These are phyloP conservation scores for Cydia pomonella DNA, from an alignment of 1,140 invertebrate genomes.

Conservation along the genomic window DNA sequence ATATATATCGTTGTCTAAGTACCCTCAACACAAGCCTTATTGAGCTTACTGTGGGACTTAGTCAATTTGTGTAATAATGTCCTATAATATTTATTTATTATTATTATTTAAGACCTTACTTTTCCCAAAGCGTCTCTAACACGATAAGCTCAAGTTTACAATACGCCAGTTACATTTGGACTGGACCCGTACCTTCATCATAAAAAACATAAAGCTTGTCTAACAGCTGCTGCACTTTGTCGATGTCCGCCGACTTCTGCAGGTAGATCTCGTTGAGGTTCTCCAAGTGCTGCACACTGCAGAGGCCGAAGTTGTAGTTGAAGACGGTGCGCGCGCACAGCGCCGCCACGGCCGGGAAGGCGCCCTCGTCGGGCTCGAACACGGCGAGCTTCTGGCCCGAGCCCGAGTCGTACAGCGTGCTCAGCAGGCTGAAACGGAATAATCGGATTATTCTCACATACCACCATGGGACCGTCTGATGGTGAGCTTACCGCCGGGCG, in stretches of 20 bases:
- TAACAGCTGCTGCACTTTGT: conserved; percentile 74
- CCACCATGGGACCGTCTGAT: too few relatives aligned
- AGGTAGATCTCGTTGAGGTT: conserved; percentile 82
- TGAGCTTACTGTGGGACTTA: too few relatives aligned
- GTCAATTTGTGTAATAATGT: too few relatives aligned
- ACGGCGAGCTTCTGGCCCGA: conserved; percentile 82
- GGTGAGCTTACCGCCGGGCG: too few relatives aligned
- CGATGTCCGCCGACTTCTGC: conserved; percentile 76
- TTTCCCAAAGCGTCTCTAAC: too few relatives aligned
- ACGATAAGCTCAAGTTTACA: too few relatives aligned
- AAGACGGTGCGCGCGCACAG: conserved; percentile 82
- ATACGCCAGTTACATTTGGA: too few relatives aligned
- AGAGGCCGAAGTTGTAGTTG: conserved; percentile 74
- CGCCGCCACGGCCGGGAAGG: conserved; percentile 76
- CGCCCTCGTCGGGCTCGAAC: conserved; percentile 72
- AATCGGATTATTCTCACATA: not conserved
- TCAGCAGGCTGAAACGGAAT: conserved; percentile 79
- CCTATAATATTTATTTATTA: too few relatives aligned
- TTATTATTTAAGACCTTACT: too few relatives aligned
- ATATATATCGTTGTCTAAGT: too few relatives aligned
- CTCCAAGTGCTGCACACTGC: conserved; percentile 77
- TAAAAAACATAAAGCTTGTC: conserved; percentile 82
- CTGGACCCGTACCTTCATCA: conserved; percentile 69
- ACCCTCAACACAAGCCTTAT: too few relatives aligned
- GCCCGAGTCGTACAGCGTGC: conserved; percentile 80